phyloP scores from a whole-genome alignment of 2,888 invertebrate species.

The Dione vanillae region DNA sequence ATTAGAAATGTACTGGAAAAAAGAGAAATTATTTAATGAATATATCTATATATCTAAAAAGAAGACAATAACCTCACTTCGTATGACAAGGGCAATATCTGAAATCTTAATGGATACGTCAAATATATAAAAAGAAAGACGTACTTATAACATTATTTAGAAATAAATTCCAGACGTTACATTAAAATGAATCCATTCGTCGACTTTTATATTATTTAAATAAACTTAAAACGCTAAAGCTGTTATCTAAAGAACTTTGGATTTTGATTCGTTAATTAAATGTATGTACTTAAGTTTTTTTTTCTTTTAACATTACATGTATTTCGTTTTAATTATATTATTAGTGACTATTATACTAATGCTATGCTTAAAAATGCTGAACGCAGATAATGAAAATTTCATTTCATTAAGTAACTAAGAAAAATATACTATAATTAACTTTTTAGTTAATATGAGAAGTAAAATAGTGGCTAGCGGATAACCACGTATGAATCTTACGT shows the following conservation, averaged over 20 bases:
- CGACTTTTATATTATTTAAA: conserved; percentile 39
- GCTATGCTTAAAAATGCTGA: background rate
- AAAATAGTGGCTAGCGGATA: too few relatives aligned
- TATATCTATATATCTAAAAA: background rate
- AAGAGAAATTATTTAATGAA: background rate
- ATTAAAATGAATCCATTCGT: conserved; percentile 38
- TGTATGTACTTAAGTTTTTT: conserved; percentile 7
- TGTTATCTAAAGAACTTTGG: conserved; percentile 36
- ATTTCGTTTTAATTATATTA: background rate
- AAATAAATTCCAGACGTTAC: conserved; percentile 30
- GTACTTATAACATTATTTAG: conserved; percentile 30
- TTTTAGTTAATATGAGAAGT: too few relatives aligned
- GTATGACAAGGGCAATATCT: conserved; percentile 35
- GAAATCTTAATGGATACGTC: conserved; percentile 32
- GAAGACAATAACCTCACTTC: conserved; percentile 20
- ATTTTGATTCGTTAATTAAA: conserved; percentile 33
- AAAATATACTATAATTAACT: too few relatives aligned
- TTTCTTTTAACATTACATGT: background rate
- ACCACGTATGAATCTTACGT: too few relatives aligned
- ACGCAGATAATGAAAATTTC: too few relatives aligned
- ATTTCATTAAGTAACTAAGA: too few relatives aligned
- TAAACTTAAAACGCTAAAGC: conserved; percentile 31
- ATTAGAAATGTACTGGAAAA: background rate
- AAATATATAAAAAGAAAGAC: conserved; percentile 30
- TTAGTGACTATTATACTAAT: too few relatives aligned